A percentile compares a stretch with the other conserved stretches of the same genome.
Conservation (phyloP, 2,113 vertebrate species). For the Poeciliopsis occidentalis region DNA sequence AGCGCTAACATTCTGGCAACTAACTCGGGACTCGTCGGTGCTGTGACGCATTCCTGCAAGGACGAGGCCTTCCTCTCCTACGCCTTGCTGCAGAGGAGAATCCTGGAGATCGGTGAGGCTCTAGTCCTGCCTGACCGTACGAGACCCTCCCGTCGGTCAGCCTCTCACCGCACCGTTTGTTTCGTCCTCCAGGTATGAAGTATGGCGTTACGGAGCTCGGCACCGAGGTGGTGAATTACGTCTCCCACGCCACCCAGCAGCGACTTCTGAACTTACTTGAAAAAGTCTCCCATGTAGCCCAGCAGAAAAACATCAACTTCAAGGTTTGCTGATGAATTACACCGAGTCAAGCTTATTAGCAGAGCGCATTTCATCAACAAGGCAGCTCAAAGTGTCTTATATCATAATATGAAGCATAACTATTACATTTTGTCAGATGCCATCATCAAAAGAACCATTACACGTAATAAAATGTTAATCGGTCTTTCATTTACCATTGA, state of each 20-base stretch:
- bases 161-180: neutral
- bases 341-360: no score
- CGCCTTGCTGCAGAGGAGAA: constrained; percentile 87
- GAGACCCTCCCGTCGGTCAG: neutral
- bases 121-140: neutral
- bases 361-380: no score
- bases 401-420: no score
- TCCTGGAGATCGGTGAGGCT: constrained; percentile 90
- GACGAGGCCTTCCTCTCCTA: constrained; percentile 92
- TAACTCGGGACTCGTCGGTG: constrained; percentile 92
- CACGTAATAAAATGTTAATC: no score
- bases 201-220: constrained; percentile 91
- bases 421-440: no score
- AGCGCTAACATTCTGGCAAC: constrained; percentile 95
- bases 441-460: no score
- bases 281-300: constrained; percentile 91
- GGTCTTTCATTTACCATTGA: no score
- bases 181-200: constrained; percentile 83
- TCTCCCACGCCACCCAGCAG: constrained; percentile 94
- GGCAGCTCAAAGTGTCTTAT: no score
- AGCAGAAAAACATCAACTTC: constrained; percentile 91
- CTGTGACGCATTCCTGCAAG: constrained; percentile 93
- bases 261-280: constrained; percentile 91
- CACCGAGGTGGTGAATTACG: constrained; percentile 89
- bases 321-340: constrained; percentile 79